These are phyloP conservation scores for Arenaria interpres DNA, from an alignment of 2,113 vertebrate genomes.

Conservation along the genomic window DNA sequence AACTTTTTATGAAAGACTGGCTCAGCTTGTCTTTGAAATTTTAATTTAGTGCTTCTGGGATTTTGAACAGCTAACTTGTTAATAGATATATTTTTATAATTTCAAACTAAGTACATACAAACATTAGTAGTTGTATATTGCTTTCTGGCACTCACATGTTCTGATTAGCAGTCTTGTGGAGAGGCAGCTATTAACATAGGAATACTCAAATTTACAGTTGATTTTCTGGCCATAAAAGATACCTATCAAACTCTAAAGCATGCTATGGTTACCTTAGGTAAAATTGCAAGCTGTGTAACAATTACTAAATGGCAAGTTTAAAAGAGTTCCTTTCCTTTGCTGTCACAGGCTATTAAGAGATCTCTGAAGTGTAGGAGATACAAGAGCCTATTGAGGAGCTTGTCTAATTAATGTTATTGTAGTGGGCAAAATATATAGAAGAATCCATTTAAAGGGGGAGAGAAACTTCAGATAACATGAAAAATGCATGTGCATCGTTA, in stretches of 20 bases:
- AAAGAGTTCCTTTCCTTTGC: not conserved
- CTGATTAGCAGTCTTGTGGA: not conserved
- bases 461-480: constrained; percentile 22
- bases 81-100: not conserved
- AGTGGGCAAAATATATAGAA: constrained; percentile 7
- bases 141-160: not conserved
- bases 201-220: not conserved
- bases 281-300: not conserved
- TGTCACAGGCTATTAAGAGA: not conserved
- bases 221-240: not conserved
- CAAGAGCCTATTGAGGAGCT: not conserved
- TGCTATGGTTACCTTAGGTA: not conserved
- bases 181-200: not conserved
- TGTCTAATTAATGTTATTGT: constrained; percentile 6
- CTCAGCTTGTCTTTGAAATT: not conserved
- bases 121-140: not conserved
- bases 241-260: not conserved
- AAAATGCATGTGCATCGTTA: constrained; percentile 24
- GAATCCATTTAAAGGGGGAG: constrained; percentile 2
- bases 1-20: not conserved
- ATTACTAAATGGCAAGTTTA: not conserved
- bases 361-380: not conserved
- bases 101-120: not conserved
- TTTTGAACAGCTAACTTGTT: constrained; percentile 10
- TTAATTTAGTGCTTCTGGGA: not conserved